Evolutionary conservation across 1,140 invertebrate genomes (phyloP), one percentile per base, ranked within the genome.

Genomic region (Listronotus bonariensis): DNA sequence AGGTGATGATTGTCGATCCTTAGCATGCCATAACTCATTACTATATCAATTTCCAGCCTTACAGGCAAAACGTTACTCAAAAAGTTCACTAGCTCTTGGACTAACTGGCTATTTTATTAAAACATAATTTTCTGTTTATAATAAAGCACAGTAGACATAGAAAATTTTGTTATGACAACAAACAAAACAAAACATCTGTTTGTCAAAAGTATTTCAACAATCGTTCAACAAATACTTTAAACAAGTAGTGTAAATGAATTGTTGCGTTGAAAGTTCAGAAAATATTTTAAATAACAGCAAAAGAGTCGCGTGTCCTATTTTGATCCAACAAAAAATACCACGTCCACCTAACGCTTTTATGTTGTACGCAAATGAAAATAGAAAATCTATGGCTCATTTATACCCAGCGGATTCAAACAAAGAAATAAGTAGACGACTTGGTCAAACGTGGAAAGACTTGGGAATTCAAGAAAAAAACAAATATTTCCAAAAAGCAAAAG

Each of bases 321-420:
- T 46, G 15, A 46, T 58, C n/a, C 41, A 46, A 12, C 20, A 46
- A 49, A 85, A 83, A 75, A 86, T 87, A 12, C 84, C 83, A 1
- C 75, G 86, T 14, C 86, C 86, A 8, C 84, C 85, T 5, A 87
- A 88, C 74, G 86, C 86, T 0, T 88, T 88, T 62, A 87, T 88
- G 86, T 68, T 87, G 0, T 87, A 86, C 62, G 86, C 85, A n/a
- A 86, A 86, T 71, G 82, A 86, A 38, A 84, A 84, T 78, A 69
- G 86, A 10, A 85, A 84, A 68, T 80, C 81, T 67, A 72, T 88
- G 10, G 82, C 85, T 6, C 69, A 77, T 9, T 73, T 83, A 65
- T 83, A 83, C 78, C 86, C 84, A 2, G 71, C 78, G 0, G 84
- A 86, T 54, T 85, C 83, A 9, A 88, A 88, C 72, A 87, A 87